Percentiles rank a stretch among this genome's conserved stretches.
Evolutionary conservation across 2,888 invertebrate genomes (phyloP).

Genomic region (Athrips mouffetella): DNA sequence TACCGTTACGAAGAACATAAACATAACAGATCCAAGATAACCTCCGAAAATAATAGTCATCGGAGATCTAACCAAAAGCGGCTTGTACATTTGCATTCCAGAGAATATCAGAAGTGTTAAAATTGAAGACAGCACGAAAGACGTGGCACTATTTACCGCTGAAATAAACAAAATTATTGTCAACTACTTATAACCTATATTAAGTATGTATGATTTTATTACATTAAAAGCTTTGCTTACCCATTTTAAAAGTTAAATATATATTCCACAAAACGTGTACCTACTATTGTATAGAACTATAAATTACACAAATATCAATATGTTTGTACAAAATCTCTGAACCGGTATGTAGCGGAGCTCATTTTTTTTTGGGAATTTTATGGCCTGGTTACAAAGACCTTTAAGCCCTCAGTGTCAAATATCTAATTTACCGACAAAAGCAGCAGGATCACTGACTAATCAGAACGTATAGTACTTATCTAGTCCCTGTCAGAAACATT

Average conservation of each 20-base stretch:
- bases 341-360: too few species aligned
- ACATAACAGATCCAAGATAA: slow-evolving; percentile 90
- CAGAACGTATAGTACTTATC: too few species aligned
- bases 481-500: too few species aligned
- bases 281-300: too few species aligned
- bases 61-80: slow-evolving; percentile 87
- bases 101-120: slow-evolving; percentile 91
- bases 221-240: not conserved
- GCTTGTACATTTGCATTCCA: slow-evolving; percentile 94
- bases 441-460: too few species aligned
- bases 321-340: too few species aligned
- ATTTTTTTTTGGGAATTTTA: too few species aligned
- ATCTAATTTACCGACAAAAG: too few species aligned
- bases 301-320: too few species aligned
- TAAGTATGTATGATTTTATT: not conserved
- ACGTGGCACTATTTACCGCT: slow-evolving; percentile 86
- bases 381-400: too few species aligned
- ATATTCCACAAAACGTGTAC: too few species aligned
- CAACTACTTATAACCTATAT: not conserved
- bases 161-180: slow-evolving; percentile 42
- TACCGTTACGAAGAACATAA: slow-evolving; percentile 90
- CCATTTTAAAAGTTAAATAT: not conserved
- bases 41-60: slow-evolving; percentile 93
- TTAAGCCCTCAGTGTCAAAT: too few species aligned
- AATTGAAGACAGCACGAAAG: slow-evolving; percentile 87